phyloP scores from a whole-genome alignment of 2,113 vertebrate species.

The Zingel zingel region DNA sequence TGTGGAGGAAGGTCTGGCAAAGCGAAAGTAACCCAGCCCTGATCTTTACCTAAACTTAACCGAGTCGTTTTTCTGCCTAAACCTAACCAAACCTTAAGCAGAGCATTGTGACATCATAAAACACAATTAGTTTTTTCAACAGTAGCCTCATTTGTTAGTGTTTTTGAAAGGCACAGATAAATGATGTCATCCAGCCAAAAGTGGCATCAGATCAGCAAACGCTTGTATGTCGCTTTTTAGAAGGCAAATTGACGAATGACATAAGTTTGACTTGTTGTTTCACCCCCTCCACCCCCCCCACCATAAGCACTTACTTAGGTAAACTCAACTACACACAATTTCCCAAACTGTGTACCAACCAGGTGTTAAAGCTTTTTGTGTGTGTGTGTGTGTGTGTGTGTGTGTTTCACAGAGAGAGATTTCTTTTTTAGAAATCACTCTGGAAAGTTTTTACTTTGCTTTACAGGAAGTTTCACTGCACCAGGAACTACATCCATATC shows the following conservation, averaged over 20 bases:
- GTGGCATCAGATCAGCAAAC: neutral
- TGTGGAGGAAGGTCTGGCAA: no score
- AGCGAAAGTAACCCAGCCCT: no score
- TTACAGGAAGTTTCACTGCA: conserved; percentile 90
- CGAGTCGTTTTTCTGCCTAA: neutral
- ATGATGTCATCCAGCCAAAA: no score
- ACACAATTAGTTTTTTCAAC: neutral
- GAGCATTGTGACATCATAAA: neutral
- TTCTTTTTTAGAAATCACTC: neutral
- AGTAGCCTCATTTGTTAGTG: neutral
- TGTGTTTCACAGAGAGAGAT: neutral
- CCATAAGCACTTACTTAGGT: neutral
- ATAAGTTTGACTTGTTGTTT: neutral
- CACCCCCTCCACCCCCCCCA: no score
- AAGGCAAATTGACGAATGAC: neutral
- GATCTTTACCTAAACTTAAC: neutral
- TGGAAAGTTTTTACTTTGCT: neutral
- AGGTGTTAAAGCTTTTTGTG: no score
- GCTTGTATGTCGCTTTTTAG: no score
- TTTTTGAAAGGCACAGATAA: neutral
- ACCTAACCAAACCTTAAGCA: neutral
- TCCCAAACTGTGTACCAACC: neutral
- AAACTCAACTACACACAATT: neutral
- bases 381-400: no score
- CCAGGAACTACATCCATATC: conserved; percentile 92